phyloP scores from a whole-genome alignment of 2,797 vertebrate species.

The Tokudaia tokunoshimensis region DNA sequence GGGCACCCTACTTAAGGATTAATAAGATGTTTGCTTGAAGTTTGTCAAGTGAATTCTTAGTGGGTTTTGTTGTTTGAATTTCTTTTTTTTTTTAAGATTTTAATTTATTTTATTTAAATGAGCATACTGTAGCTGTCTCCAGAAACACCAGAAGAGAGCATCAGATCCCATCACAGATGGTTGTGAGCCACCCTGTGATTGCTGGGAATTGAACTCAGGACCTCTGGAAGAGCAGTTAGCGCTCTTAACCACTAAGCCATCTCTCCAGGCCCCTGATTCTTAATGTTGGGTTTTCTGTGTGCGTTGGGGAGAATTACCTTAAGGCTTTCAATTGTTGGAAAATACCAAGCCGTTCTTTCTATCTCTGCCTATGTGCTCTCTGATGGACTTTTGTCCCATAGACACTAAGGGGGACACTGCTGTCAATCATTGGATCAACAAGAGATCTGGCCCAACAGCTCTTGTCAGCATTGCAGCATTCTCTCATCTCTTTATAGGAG shows the following conservation, averaged over 20 bases:
- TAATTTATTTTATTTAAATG: background rate
- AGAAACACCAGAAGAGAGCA: background rate
- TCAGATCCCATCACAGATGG: background rate
- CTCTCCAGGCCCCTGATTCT: background rate
- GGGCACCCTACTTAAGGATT: background rate
- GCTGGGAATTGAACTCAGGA: background rate
- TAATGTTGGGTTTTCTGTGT: background rate
- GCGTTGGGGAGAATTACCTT: background rate
- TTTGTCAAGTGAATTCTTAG: background rate
- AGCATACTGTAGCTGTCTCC: background rate
- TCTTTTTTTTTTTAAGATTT: background rate
- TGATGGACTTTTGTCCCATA: background rate
- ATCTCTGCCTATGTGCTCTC: background rate
- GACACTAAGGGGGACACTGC: background rate
- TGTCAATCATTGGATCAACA: background rate
- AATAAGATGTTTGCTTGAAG: background rate
- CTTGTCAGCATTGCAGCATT: background rate
- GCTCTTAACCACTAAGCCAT: no score
- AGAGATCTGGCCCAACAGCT: background rate
- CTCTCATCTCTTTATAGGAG: slow-evolving; percentile 5
- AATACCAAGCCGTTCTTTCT: background rate
- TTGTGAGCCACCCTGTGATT: background rate
- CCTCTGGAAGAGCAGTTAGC: background rate
- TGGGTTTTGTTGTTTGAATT: background rate
- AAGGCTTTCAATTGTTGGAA: background rate